Base-by-base conservation (phyloP, 2,797 vertebrate species). In the Tadarida brasiliensis region DNA sequence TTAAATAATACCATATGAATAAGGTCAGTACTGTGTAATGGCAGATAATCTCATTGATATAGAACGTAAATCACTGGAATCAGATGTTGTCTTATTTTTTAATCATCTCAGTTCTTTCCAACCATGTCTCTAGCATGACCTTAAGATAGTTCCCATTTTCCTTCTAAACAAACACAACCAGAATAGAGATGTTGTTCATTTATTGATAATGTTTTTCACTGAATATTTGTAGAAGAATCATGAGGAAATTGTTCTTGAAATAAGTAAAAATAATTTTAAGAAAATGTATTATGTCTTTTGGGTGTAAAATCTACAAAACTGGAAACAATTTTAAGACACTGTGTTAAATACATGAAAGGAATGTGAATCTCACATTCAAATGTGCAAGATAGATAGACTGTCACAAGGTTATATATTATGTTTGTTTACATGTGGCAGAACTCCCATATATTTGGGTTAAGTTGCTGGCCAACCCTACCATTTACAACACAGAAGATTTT, bases 241-340 rank as follows among this genome's bases (percentile, higher is more conserved):
- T 90, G n/a, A 83, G 22, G 26, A 56, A 84, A 95, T 91, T 88
- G 30, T 90, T 95, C 44, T 71, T 92, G 35, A 95, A 96, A 33
- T 71, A 35, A 91, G 19, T 74, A 12, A 71, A 39, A 54, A 16
- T 94, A 20, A 78, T 97, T 94, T 81, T 63, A 70, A 91, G 83
- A 85, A 92, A 74, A 61, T 93, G 5, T n/a, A 15, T 85, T 83
- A 93, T 26, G 44, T 94, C 2, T 0, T 67, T n/a, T 91, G 2
- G 94, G 47, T 86, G 24, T 94, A 89, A 96, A 96, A 90, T 7
- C 57, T 94, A 86, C 17, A 95, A 94, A 86, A 0, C 26, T 87
- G 51, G 35, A 67, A 92, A 85, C 12, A 87, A 70, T 93, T 93
- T 96, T 71, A 51, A 82, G 59, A 89, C 94, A 51, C 33, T 87